These are phyloP conservation scores for Patiria pectinifera DNA, from an alignment of 53 echinoderm and acorn worm genomes.

Conservation along the genomic window DNA sequence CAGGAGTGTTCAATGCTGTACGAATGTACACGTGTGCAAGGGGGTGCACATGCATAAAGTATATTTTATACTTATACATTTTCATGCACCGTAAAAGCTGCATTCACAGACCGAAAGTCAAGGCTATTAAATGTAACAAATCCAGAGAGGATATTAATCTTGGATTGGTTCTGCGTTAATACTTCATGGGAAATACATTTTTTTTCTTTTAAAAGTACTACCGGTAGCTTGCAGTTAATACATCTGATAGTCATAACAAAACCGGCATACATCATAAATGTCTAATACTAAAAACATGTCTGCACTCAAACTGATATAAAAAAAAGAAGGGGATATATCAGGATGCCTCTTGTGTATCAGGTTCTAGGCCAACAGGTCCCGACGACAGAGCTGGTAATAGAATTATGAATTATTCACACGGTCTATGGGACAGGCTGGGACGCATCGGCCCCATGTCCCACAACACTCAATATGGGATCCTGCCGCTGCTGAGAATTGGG, in stretches of 20 bases:
- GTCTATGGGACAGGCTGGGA: background rate
- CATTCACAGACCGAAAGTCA: too few relatives aligned
- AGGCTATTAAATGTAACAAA: too few relatives aligned
- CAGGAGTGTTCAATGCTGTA: too few relatives aligned
- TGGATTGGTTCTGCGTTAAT: too few relatives aligned
- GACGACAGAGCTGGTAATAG: background rate
- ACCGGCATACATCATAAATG: background rate
- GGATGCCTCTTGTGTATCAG: background rate
- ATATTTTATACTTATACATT: too few relatives aligned
- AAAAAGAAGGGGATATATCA: background rate
- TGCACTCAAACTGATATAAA: background rate
- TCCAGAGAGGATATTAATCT: too few relatives aligned
- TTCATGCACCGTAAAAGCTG: too few relatives aligned
- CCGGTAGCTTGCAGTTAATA: too few relatives aligned
- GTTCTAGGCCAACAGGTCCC: constrained; percentile 42
- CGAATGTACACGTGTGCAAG: too few relatives aligned
- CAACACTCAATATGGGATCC: constrained; percentile 24
- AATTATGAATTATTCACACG: constrained; percentile 49
- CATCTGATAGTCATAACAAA: background rate
- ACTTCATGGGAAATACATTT: background rate
- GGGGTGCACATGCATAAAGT: too few relatives aligned
- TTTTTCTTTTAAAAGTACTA: too few relatives aligned
- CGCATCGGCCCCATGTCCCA: constrained; percentile 1
- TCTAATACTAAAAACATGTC: background rate
- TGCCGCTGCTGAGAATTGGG: background rate